Percentiles rank a stretch among this genome's conserved stretches.
These are phyloP conservation scores for Leptinotarsa defecta DNA, from an alignment of 1,140 invertebrate genomes.

Conservation along the genomic window DNA sequence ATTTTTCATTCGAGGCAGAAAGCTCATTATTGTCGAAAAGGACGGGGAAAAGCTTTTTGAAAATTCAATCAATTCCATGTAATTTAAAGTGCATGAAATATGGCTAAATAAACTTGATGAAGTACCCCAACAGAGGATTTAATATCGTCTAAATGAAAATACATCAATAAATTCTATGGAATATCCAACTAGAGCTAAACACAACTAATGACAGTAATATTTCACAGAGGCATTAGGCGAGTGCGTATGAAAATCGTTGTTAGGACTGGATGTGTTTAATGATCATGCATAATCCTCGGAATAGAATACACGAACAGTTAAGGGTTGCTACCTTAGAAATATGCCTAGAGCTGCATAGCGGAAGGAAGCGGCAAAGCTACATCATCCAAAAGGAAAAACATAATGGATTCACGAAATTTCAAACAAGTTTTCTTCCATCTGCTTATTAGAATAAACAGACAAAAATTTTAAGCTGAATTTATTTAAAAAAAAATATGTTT, in stretches of 20 bases:
- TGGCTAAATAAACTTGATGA: not conserved
- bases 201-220: constrained; percentile 3
- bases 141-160: constrained; percentile 6
- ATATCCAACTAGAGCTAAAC: constrained; percentile 8
- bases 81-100: not conserved
- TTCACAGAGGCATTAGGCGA: not conserved
- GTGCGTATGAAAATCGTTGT: constrained; percentile 2
- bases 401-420: too few species aligned
- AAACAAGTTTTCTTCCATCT: too few species aligned
- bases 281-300: not conserved
- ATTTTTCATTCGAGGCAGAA: not conserved
- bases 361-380: not conserved
- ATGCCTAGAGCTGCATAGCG: not conserved
- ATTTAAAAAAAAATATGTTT: too few species aligned
- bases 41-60: not conserved
- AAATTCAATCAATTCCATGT: constrained; percentile 8
- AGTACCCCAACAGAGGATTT: not conserved
- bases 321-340: constrained; percentile 2
- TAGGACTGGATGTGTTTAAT: not conserved
- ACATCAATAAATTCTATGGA: not conserved
- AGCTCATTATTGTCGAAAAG: not conserved
- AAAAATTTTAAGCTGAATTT: too few species aligned
- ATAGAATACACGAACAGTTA: not conserved
- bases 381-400: too few species aligned
- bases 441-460: too few species aligned